phyloP scores from a whole-genome alignment of 2,113 vertebrate species.

The Pyxicephalus adspersus region DNA sequence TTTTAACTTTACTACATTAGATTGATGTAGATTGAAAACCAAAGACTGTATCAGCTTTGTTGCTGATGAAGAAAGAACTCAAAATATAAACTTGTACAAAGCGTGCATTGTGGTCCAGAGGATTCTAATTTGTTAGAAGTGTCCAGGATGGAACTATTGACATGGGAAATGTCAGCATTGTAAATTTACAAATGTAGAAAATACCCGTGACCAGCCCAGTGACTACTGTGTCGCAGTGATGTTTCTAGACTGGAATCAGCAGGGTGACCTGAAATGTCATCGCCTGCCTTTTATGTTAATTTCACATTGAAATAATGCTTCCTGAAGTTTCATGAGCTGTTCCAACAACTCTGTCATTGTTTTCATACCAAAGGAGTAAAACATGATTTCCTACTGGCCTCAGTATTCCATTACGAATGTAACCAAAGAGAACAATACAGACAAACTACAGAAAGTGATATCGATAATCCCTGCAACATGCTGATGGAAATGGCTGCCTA shows the following conservation, averaged over 20 bases:
- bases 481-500: too few relatives aligned
- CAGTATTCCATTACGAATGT: too few relatives aligned
- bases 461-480: too few relatives aligned
- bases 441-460: too few relatives aligned
- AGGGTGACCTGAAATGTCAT: conserved; percentile 37
- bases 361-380: too few relatives aligned
- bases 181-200: conserved; percentile 15
- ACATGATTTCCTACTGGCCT: too few relatives aligned
- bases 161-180: conserved; percentile 28
- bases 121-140: background rate
- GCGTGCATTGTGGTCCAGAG: background rate
- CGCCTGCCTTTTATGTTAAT: conserved; percentile 3
- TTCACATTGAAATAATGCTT: conserved; percentile 12
- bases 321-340: background rate
- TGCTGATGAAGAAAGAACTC: too few relatives aligned
- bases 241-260: conserved; percentile 36
- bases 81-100: background rate
- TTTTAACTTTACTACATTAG: too few relatives aligned
- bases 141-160: background rate
- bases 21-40: too few relatives aligned
- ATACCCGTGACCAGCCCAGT: background rate
- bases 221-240: background rate
- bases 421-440: too few relatives aligned
- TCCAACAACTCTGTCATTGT: background rate
- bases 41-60: too few relatives aligned